phyloP scores from a whole-genome alignment of 2,113 vertebrate genomes.

The Anser cygnoides region DNA sequence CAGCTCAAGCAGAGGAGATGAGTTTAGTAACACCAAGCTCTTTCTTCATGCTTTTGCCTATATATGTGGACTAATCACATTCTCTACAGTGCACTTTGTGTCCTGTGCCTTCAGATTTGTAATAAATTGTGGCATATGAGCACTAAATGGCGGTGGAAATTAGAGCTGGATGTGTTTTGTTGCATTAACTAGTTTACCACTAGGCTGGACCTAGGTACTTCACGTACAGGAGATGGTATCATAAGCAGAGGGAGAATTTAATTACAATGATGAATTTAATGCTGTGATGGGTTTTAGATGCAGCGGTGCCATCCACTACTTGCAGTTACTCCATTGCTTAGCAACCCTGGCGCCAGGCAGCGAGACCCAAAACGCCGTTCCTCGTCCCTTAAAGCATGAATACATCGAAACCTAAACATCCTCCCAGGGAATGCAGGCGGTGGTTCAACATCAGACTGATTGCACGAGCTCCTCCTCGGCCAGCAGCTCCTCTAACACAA shows the following conservation, averaged over 20 bases:
- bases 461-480: not conserved
- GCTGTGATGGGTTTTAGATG: not conserved
- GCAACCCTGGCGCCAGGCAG: not conserved
- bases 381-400: not conserved
- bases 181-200: not conserved
- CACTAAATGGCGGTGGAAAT: not conserved
- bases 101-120: not conserved
- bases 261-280: not conserved
- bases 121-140: not conserved
- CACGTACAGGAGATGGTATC: not conserved
- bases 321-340: not conserved
- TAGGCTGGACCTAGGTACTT: not conserved
- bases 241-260: not conserved
- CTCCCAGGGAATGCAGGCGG: not conserved
- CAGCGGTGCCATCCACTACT: not conserved
- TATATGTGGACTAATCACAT: not conserved
- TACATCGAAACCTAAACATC: not conserved
- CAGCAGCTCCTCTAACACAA: not conserved
- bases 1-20: not conserved
- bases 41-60: not conserved
- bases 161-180: not conserved
- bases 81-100: not conserved
- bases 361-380: not conserved
- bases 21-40: not conserved
- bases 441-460: accelerated